phyloP scores from a whole-genome alignment of 1,140 invertebrate species.

The Caerostris extrusa region DNA sequence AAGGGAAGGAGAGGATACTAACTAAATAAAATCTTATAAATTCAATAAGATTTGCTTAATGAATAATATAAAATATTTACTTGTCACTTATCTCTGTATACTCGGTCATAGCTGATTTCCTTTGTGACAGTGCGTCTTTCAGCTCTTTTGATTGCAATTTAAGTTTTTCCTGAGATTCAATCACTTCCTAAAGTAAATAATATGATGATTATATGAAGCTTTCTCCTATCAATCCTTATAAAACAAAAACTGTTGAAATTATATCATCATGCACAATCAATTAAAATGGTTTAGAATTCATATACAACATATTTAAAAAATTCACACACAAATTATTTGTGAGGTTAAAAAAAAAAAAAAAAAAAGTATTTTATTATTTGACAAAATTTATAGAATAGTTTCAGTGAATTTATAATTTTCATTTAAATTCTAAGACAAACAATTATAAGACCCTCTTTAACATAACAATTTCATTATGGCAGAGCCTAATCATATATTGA shows the following conservation, averaged over 20 bases:
- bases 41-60: background rate
- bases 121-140: conserved; percentile 94
- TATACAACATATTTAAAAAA: background rate
- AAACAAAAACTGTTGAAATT: background rate
- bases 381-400: too few species aligned
- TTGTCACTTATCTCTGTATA: conserved; percentile 81
- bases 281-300: background rate
- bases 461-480: too few species aligned
- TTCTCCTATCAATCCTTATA: background rate
- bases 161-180: conserved; percentile 91
- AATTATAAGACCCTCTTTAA: too few species aligned
- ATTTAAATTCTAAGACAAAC: too few species aligned
- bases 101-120: conserved; percentile 92
- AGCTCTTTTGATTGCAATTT: conserved; percentile 95
- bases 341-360: too few species aligned
- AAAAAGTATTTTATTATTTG: too few species aligned
- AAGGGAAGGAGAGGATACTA: background rate
- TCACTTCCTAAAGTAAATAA: conserved; percentile 86
- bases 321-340: too few species aligned
- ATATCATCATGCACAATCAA: background rate
- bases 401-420: too few species aligned
- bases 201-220: too few species aligned
- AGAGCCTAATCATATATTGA: too few species aligned
- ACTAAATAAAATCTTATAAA: conserved; percentile 16
- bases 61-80: conserved; percentile 80